A percentile compares a stretch with the other conserved stretches of the same genome.
Conservation (phyloP, 1,140 invertebrate species). For the Elymnias hypermnestra region DNA sequence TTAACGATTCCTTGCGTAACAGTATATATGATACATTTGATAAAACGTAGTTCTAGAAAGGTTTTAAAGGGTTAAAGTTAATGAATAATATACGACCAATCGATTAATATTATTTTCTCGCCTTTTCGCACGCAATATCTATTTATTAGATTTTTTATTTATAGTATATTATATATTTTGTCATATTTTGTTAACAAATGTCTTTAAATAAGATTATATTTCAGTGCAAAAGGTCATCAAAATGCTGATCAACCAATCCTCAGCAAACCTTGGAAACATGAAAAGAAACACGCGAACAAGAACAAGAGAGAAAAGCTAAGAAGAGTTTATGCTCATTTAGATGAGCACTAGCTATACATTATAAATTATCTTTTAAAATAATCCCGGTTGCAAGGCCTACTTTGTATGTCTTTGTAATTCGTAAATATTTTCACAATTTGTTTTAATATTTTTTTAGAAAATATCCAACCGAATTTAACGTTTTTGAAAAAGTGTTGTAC, state of each 20-base stretch:
- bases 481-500: no score
- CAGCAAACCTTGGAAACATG: conserved; percentile 89
- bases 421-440: no score
- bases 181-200: neutral
- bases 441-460: no score
- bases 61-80: no score
- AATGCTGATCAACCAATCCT: conserved; percentile 28
- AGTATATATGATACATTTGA: no score
- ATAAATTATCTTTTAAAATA: neutral
- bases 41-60: no score
- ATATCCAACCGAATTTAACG: no score
- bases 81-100: no score
- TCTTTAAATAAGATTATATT: neutral
- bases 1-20: no score
- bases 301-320: conserved; percentile 93
- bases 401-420: no score
- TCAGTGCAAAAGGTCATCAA: conserved; percentile 46
- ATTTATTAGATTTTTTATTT: neutral
- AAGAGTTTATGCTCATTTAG: conserved; percentile 86
- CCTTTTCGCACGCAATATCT: no score
- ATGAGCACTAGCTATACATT: conserved; percentile 77
- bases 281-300: conserved; percentile 86
- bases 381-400: neutral
- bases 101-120: no score
- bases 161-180: neutral